Evolutionary conservation across 2,797 vertebrate genomes (phyloP), one percentile per base, ranked within the genome.

Genomic region (Notolabrus celidotus): DNA sequence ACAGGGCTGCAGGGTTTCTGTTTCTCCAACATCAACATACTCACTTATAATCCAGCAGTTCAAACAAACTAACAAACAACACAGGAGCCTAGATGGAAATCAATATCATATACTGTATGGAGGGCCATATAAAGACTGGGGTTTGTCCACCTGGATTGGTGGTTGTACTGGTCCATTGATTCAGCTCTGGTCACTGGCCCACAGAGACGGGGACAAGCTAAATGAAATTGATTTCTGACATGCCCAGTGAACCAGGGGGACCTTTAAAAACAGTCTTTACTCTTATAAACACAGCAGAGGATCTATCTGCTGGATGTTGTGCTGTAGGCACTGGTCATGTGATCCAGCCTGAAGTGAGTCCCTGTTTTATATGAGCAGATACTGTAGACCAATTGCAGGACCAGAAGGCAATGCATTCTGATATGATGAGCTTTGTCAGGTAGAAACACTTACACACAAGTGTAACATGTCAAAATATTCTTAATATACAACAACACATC

Each of bases 191-290:
- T 68, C 71, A 55, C 42, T 23, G 52, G 61, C 31, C 61, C 63
- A 53, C 43, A 41, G 62, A 77, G 62, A 46, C 16, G 25, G 20
- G n/a, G 42, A n/a, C 17, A 31, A 10, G 65, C 41, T 65, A 58
- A 63, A 78, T 53, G n/a, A 42, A 63, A 67, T 58, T 3, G 63
- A 78, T 76, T 76, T 46, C 51, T 46, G 27, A 62, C 67, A 57
- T 54, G 47, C 46, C 53, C 36, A 4, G 27, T 72, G 51, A 66
- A 63, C 47, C 36, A 57, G 45, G 0, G 29, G 59, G 46, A 53
- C 51, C 56, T 66, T 63, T 68, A 31, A 55, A 75, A 51, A 29
- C 45, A 72, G 45, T 51, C 56, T 42, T 64, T 42, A 41, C 41
- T 34, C 29, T 41, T 41, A 22, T 20, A 39, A 15, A 39, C 46